Base-by-base conservation (phyloP, 2,797 vertebrate species). In the Sebastes diaconus region DNA sequence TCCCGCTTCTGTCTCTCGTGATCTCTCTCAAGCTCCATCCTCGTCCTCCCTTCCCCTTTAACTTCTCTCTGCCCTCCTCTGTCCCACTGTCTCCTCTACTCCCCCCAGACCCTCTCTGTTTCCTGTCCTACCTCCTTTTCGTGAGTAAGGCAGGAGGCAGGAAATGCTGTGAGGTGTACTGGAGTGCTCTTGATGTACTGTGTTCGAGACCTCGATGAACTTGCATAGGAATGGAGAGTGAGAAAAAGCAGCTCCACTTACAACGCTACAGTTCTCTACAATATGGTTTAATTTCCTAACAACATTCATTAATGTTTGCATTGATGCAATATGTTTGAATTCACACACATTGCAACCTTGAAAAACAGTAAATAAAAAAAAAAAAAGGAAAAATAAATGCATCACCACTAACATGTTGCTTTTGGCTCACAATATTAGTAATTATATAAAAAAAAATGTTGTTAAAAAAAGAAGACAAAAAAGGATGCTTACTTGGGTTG, bases 11-110 rank as follows among this genome's bases (percentile, higher is more conserved):
- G 88, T 93, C 92, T 89, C 84, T 79, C 32, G 16, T 58, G 75
- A 92, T 92, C 87, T 90, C 87, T 91, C 81, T 92, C 88, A 92
- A 90, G 74, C 86, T 77, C 32, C 1, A 34, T 74, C 9, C 75
- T 75, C 4, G 58, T 79, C 83, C 86, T 89, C 74, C 52, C 68
- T 64, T 90, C 81, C 52, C 80, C 87, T 84, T 87, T 78, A 88
- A 83, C 87, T 79, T 83, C 66, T 66, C 77, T 46, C 42, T 46
- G 14, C 42, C 42, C 87, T 78, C 81, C 68, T 66, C 32, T 70
- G 63, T 68, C 81, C 72, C 73, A 10, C 75, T 39, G 72, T 50
- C 60, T 54, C 68, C 46, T 50, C 73, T 63, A 2, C 68, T 55
- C 42, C 9, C 8, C 24, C 22, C 4, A 12, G 24, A 0, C 36